Percentiles rank a stretch among this genome's conserved stretches.
phyloP scores from a whole-genome alignment of 2,113 vertebrate species.

The Tachuris rubrigastra region DNA sequence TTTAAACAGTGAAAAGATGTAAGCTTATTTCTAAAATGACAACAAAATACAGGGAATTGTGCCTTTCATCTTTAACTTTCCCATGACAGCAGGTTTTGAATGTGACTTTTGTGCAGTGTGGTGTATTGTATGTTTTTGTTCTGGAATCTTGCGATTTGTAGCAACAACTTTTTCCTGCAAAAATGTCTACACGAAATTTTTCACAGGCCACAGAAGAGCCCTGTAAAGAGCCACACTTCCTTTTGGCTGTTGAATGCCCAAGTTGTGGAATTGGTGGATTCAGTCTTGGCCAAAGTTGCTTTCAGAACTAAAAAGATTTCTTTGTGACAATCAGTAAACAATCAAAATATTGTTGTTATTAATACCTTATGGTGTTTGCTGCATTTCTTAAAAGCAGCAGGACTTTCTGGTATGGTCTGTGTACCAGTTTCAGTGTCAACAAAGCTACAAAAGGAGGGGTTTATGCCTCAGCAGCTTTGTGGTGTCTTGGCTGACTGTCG shows the following conservation, averaged over 20 bases:
- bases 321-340: not conserved
- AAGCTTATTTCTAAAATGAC: not conserved
- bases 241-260: not conserved
- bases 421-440: not conserved
- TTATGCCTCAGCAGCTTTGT: accelerated
- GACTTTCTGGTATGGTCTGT: accelerated
- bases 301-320: not conserved
- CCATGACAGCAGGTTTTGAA: not conserved
- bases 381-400: not conserved
- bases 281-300: not conserved
- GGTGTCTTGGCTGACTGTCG: not conserved
- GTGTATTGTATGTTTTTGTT: not conserved
- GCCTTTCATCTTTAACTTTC: not conserved
- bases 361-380: too few relatives aligned
- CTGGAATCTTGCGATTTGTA: not conserved
- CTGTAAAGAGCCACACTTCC: not conserved
- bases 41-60: not conserved
- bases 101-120: not conserved
- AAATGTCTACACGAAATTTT: not conserved
- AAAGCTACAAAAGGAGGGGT: too few relatives aligned
- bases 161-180: not conserved
- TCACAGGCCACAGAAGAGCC: not conserved
- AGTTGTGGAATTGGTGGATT: not conserved
- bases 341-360: not conserved
- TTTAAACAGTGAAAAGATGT: not conserved